Conservation (phyloP, 2,797 vertebrate genomes). For the Onychomys leucogaster region DNA sequence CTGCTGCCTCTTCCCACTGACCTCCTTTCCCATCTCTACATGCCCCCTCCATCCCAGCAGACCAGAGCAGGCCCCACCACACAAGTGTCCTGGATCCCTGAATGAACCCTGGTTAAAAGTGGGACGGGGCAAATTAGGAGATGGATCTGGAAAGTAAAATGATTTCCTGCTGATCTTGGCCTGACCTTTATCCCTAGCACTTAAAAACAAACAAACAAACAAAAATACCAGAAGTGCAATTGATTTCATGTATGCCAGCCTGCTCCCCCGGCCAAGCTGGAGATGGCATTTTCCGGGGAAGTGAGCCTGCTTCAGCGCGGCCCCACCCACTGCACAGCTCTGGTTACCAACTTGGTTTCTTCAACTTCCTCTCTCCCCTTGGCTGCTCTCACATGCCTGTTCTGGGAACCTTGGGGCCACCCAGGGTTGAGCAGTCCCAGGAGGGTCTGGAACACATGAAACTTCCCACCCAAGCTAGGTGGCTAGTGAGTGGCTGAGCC, state of each 20-base stretch:
- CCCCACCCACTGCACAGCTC: not conserved
- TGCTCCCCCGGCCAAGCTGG: not conserved
- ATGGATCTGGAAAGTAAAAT: not conserved
- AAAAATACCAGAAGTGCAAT: too few species aligned
- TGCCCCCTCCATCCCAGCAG: not conserved
- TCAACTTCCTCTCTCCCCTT: not conserved
- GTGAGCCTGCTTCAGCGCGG: rapidly evolving
- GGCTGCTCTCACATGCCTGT: not conserved
- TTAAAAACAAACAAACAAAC: not conserved
- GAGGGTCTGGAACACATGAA: not conserved
- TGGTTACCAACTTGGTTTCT: not conserved
- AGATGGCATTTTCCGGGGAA: not conserved
- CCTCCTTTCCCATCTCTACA: not conserved
- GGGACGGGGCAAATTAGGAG: not conserved
- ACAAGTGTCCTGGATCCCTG: not conserved
- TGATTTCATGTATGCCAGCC: too few species aligned
- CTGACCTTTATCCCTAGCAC: not conserved
- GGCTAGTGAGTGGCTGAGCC: not conserved
- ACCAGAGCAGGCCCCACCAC: too few species aligned
- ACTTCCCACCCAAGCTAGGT: not conserved
- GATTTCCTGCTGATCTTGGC: not conserved
- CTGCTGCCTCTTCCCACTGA: rapidly evolving
- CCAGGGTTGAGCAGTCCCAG: not conserved
- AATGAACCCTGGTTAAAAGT: not conserved
- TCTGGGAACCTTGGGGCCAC: not conserved